A percentile compares a stretch with the other conserved stretches of the same genome.
phyloP scores from a whole-genome alignment of 2,888 invertebrate species.

The Eilema caniola region DNA sequence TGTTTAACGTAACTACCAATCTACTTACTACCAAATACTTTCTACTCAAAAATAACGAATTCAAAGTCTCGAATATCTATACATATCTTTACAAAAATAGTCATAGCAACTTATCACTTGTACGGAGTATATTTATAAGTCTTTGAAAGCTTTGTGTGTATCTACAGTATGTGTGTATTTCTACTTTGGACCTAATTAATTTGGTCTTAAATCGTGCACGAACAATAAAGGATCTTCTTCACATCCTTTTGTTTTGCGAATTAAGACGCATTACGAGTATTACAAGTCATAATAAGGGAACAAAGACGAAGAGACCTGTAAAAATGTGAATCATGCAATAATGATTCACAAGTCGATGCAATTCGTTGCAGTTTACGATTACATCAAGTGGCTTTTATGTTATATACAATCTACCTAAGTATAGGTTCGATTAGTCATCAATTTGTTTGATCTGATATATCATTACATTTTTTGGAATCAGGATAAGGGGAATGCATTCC shows the following conservation, averaged over 20 bases:
- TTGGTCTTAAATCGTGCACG: not conserved
- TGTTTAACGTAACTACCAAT: not conserved
- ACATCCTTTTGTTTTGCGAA: not conserved
- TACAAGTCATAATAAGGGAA: conserved; percentile 11
- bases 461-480: too few species aligned
- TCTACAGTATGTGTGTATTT: conserved; percentile 39
- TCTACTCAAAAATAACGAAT: not conserved
- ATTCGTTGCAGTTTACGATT: conserved; percentile 9
- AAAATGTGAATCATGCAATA: conserved; percentile 21
- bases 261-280: conserved; percentile 13
- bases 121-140: conserved; percentile 46
- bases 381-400: not conserved
- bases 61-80: conserved; percentile 45
- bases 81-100: conserved; percentile 43
- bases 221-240: conserved; percentile 7
- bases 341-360: conserved; percentile 19
- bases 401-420: too few species aligned
- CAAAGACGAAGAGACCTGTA: conserved; percentile 18
- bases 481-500: too few species aligned
- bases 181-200: conserved; percentile 9
- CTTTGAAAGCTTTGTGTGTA: conserved; percentile 51
- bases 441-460: too few species aligned
- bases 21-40: not conserved
- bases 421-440: too few species aligned
- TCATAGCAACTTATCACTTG: conserved; percentile 21